These are phyloP conservation scores for Zoanthus sociatus DNA, from an alignment of 92 coral and sea anemone species.

Conservation along the genomic window DNA sequence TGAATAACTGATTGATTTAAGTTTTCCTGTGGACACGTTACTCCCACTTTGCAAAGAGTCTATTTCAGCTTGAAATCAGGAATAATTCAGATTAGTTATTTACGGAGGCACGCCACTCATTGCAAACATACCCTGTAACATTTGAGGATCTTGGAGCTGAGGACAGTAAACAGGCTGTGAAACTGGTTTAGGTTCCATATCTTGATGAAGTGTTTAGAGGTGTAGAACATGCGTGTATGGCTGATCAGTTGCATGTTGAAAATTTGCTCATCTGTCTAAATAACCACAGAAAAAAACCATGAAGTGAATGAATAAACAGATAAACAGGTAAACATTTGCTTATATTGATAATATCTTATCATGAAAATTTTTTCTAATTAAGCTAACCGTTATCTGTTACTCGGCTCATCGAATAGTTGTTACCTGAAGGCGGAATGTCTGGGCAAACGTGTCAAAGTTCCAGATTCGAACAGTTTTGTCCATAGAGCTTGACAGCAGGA, in stretches of 20 bases:
- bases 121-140: constrained; percentile 34
- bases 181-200: constrained; percentile 91
- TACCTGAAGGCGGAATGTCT: constrained; percentile 79
- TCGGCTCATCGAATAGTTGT: neutral
- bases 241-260: constrained; percentile 82
- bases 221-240: constrained; percentile 75
- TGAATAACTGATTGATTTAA: no score
- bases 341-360: no score
- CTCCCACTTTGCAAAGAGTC: neutral
- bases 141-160: constrained; percentile 79
- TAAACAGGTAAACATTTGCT: no score
- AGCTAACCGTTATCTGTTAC: neutral
- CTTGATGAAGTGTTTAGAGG: constrained; percentile 81
- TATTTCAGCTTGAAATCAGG: neutral
- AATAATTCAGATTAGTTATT: neutral
- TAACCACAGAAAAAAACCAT: neutral
- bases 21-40: no score
- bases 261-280: constrained; percentile 90
- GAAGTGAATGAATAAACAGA: no score
- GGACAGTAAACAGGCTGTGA: constrained; percentile 86
- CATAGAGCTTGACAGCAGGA: constrained; percentile 89
- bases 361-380: no score
- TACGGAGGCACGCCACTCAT: neutral
- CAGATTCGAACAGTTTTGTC: constrained; percentile 95
- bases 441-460: constrained; percentile 94